These are phyloP conservation scores for Eugnorisma glareosa DNA, from an alignment of 2,888 invertebrate genomes.

Conservation along the genomic window DNA sequence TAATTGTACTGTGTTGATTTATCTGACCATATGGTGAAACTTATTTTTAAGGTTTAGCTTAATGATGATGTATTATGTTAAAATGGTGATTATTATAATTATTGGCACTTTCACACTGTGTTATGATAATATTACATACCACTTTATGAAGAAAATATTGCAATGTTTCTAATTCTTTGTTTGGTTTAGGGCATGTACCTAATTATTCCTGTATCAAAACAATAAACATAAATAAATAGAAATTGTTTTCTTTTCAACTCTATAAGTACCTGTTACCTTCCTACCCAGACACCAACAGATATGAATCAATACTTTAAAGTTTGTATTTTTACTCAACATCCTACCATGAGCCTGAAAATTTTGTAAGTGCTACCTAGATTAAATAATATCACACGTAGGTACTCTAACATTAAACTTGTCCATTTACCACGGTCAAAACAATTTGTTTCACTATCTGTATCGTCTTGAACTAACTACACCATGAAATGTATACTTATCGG, in stretches of 20 bases:
- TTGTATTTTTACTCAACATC: background rate
- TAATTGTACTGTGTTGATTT: conserved; percentile 76
- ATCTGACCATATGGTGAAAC: conserved; percentile 85
- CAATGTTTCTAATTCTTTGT: conserved; percentile 82
- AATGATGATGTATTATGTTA: conserved; percentile 86
- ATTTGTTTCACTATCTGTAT: background rate
- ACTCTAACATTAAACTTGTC: background rate
- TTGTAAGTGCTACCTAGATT: background rate
- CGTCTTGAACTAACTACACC: background rate
- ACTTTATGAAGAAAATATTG: conserved; percentile 78
- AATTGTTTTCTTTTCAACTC: conserved; percentile 46
- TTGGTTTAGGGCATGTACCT: conserved; percentile 82
- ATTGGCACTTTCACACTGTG: conserved; percentile 82
- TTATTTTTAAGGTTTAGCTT: conserved; percentile 87
- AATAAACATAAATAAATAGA: conserved; percentile 77
- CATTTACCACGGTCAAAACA: background rate
- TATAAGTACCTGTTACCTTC: background rate
- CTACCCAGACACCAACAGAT: background rate
- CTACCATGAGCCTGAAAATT: conserved; percentile 1
- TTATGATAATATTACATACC: conserved; percentile 72
- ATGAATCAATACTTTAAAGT: background rate
- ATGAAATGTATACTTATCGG: background rate
- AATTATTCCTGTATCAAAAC: conserved; percentile 83
- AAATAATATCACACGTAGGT: background rate
- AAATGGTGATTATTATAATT: conserved; percentile 82